phyloP scores from a whole-genome alignment of 30 jellyfish, hydroid and myxozoan genomes.

The Catostylus mosaicus region DNA sequence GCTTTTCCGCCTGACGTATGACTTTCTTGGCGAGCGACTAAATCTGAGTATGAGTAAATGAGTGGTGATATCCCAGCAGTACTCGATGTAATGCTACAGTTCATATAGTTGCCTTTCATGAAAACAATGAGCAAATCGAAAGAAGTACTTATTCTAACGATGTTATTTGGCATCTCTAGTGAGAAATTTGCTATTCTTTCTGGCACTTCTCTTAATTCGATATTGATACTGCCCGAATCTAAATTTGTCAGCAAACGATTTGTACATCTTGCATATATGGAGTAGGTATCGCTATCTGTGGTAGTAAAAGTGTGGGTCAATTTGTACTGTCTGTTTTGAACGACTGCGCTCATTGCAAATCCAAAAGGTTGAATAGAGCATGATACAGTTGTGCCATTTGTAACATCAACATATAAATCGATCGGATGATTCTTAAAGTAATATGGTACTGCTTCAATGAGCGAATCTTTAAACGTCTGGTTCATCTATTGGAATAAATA shows the following conservation, averaged over 20 bases:
- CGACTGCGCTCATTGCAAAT: not conserved
- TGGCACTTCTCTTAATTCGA: slow-evolving; percentile 22
- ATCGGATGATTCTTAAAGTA: slow-evolving; percentile 37
- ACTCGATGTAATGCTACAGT: slow-evolving; percentile 21
- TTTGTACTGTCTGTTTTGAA: slow-evolving; percentile 1
- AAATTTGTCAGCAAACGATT: slow-evolving; percentile 13
- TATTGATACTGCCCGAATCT: not conserved
- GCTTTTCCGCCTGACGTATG: slow-evolving; percentile 44
- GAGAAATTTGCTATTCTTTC: slow-evolving; percentile 44
- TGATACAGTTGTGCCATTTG: slow-evolving; percentile 43
- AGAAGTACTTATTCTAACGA: not conserved
- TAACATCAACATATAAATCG: slow-evolving; percentile 20
- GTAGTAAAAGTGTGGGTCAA: slow-evolving; percentile 5
- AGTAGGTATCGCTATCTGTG: not conserved
- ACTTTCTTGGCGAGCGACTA: slow-evolving; percentile 23
- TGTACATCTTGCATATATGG: slow-evolving; percentile 1
- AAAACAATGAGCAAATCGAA: slow-evolving; percentile 16
- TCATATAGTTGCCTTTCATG: slow-evolving; percentile 43
- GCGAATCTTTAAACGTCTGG: slow-evolving; percentile 34
- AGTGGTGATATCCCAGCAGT: slow-evolving; percentile 24
- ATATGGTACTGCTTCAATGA: slow-evolving; percentile 32
- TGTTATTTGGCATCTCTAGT: slow-evolving; percentile 11
- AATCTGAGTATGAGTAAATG: slow-evolving; percentile 12
- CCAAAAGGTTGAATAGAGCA: not conserved
- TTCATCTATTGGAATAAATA: slow-evolving; percentile 11